Base-by-base conservation (phyloP, 2,888 invertebrate species). In the Bellardia bayeri region DNA sequence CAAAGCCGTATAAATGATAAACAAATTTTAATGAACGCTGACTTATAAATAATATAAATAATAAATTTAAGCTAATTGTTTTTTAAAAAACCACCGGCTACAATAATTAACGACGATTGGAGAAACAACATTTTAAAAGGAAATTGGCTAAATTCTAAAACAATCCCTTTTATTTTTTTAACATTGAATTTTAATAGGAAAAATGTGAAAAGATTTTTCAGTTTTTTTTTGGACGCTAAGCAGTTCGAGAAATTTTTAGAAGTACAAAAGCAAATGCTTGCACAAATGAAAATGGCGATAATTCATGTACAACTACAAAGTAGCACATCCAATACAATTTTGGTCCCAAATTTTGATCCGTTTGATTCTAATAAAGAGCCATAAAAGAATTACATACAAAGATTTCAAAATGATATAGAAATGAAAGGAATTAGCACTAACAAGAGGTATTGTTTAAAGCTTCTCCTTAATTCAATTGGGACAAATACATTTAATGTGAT, bases 381-480 rank as follows among this genome's bases (percentile, higher is more conserved):
- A 11, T 83, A 63, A n/a, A 51, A 64, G 49, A 71, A 54, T 51
- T 83, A 76, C 37, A 58, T 56, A 2, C 63, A 83, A 37, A 58
- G 82, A n/a, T 83, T 83, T 51, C 33, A 76, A 63, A 83, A 83
- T 51, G 78, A 83, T 30, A 37, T 71, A 14, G 56, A 54, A 63
- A 78, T 78, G 72, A 83, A 83, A 13, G 49, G 68, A 9, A 69
- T 82, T 40, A 16, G 7, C 11, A 23, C 56, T 9, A 74, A 82
- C 37, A 82, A 82, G 56, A 16, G 16, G 13, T 76, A 61, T 45
- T 82, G 69, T 23, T 13, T 45, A 3, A 68, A 69, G 40, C 42
- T 78, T 9, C 37, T 84, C 9, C 23, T 84, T 1, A 84, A 84
- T 79, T 84, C 84, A 33, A 84, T 78, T 54, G 78, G 84, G 9